Conservation (phyloP, 2,113 vertebrate genomes). For the Lota lota region DNA sequence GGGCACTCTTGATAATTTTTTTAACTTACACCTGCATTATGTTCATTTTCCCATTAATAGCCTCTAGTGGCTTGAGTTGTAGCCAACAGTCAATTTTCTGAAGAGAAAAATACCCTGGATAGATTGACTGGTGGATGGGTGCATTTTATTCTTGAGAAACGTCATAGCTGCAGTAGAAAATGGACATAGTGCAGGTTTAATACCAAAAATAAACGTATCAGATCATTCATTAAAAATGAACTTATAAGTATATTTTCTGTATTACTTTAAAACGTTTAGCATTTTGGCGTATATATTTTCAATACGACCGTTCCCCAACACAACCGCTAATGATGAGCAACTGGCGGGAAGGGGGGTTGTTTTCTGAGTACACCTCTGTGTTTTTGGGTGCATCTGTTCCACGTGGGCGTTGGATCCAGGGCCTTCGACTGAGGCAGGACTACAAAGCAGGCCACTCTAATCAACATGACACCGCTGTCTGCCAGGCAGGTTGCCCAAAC, state of each 20-base stretch:
- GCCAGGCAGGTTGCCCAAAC: constrained; percentile 18
- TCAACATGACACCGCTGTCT: constrained; percentile 26
- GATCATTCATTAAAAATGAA: too few relatives aligned
- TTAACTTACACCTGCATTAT: too few relatives aligned
- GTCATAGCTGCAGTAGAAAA: background rate
- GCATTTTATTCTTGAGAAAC: background rate
- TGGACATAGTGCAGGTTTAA: too few relatives aligned
- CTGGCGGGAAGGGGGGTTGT: background rate
- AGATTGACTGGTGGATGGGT: too few relatives aligned
- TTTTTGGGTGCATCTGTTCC: constrained; percentile 26
- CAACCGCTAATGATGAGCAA: background rate
- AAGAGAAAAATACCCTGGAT: too few relatives aligned
- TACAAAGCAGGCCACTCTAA: constrained; percentile 26
- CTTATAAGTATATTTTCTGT: background rate
- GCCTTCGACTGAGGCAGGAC: constrained; percentile 16
- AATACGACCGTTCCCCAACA: background rate
- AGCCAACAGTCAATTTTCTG: too few relatives aligned
- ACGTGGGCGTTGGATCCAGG: constrained; percentile 12
- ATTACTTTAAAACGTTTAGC: background rate
- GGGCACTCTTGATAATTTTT: too few relatives aligned
- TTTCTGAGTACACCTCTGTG: constrained; percentile 3
- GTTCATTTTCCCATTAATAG: too few relatives aligned
- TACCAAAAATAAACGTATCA: too few relatives aligned
- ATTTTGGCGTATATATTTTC: background rate
- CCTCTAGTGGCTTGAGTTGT: too few relatives aligned